A percentile compares a stretch with the other conserved stretches of the same genome.
phyloP scores from a whole-genome alignment of 2,797 vertebrate species.

The Adrianichthys oophorus region DNA sequence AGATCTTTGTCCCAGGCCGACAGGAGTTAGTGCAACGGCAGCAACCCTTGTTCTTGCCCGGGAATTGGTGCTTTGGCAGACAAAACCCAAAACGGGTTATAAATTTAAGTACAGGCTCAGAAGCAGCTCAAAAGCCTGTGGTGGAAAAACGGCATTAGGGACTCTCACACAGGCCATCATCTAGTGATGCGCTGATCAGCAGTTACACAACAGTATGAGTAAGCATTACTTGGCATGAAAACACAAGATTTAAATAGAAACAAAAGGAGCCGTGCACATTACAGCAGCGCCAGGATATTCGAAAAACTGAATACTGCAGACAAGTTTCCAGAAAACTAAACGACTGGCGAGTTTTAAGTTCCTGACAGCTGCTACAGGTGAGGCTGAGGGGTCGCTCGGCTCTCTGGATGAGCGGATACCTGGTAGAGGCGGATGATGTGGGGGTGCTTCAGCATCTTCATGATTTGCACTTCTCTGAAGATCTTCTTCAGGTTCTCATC shows the following conservation, averaged over 20 bases:
- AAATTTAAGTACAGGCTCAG: no score
- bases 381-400: slow-evolving; percentile 3
- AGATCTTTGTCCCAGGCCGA: no score
- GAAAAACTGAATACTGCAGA: not conserved
- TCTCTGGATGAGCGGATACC: slow-evolving; percentile 73
- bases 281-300: slow-evolving; percentile 2
- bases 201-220: slow-evolving; percentile 51
- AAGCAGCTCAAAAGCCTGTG: no score
- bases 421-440: slow-evolving; percentile 98
- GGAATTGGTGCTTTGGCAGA: no score
- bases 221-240: slow-evolving; percentile 33
- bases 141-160: not conserved
- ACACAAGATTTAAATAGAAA: slow-evolving; percentile 30
- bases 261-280: slow-evolving; percentile 14
- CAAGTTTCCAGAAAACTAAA: not conserved
- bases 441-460: slow-evolving; percentile 98
- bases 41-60: no score
- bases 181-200: slow-evolving; percentile 21
- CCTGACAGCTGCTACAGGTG: not conserved
- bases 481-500: slow-evolving; percentile 99
- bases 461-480: slow-evolving; percentile 98
- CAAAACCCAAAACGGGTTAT: no score
- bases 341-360: not conserved
- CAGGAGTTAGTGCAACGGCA: no score
- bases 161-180: slow-evolving; percentile 21